These are phyloP conservation scores for Macrosiphum euphorbiae DNA, from an alignment of 2,888 invertebrate species.

Conservation along the genomic window DNA sequence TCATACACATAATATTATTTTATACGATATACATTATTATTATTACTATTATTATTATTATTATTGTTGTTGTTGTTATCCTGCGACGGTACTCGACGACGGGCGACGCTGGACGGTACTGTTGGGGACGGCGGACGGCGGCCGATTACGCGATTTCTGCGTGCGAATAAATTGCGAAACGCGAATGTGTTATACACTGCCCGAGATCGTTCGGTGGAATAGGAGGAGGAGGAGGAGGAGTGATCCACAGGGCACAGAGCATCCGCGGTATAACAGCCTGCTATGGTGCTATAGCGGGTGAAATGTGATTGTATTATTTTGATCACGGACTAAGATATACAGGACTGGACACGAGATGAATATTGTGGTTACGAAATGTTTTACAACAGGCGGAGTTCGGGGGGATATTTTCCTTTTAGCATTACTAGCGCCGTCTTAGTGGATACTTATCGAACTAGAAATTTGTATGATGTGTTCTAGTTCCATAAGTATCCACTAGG, in stretches of 20 bases:
- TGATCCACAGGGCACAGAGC: too few species aligned
- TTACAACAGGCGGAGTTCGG: too few species aligned
- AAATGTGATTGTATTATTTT: not conserved
- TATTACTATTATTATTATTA: constrained; percentile 34
- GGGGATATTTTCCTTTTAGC: too few species aligned
- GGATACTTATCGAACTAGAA: too few species aligned
- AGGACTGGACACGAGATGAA: too few species aligned
- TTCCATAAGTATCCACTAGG: too few species aligned
- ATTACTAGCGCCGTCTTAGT: too few species aligned
- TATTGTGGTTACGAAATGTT: too few species aligned
- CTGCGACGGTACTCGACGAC: constrained; percentile 26
- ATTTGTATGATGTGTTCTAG: too few species aligned
- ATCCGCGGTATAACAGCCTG: not conserved
- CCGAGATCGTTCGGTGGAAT: not conserved
- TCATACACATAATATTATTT: not conserved
- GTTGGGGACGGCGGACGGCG: not conserved
- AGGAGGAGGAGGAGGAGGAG: not conserved
- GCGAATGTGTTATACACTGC: not conserved
- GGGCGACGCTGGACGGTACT: not conserved
- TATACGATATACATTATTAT: constrained; percentile 2
- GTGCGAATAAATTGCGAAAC: not conserved
- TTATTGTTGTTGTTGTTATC: constrained; percentile 41
- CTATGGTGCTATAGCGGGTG: not conserved
- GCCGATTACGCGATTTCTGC: constrained; percentile 24
- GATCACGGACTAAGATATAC: too few species aligned